phyloP scores from a whole-genome alignment of 2,113 vertebrate genomes.

The Ceratotherium simum region DNA sequence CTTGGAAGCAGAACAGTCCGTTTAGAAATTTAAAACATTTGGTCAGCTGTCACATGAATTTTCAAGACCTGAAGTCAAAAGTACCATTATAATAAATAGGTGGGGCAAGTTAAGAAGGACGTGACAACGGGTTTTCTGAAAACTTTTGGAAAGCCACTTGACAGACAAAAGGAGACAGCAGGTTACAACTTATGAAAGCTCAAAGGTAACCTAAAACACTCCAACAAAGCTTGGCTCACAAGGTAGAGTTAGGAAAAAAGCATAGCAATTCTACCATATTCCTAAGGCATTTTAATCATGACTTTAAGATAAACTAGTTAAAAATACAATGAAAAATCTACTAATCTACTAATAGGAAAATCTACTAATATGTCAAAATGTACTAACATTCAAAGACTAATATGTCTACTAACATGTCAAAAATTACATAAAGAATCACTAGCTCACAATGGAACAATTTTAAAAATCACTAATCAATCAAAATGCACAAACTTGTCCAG shows the following conservation, averaged over 20 bases:
- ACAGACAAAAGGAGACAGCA: neutral
- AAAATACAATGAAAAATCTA: constrained; percentile 36
- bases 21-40: constrained; percentile 67
- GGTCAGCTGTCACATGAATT: constrained; percentile 38
- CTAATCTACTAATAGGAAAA: neutral
- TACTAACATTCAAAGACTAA: neutral
- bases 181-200: neutral
- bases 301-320: constrained; percentile 28
- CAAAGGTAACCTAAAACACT: neutral
- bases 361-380: neutral
- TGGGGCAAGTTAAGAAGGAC: constrained; percentile 22
- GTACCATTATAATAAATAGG: constrained; percentile 30
- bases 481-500: constrained; percentile 9
- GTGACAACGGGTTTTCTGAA: constrained; percentile 32
- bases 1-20: constrained; percentile 20
- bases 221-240: neutral
- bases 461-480: constrained; percentile 43
- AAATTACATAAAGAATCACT: neutral
- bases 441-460: neutral
- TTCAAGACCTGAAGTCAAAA: constrained; percentile 46
- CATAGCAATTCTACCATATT: neutral
- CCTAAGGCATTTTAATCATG: neutral
- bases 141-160: neutral
- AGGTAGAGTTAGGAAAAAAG: neutral
- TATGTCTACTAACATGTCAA: neutral